Base-by-base conservation (phyloP, 2,888 invertebrate genomes). In the Clunio marinus region DNA sequence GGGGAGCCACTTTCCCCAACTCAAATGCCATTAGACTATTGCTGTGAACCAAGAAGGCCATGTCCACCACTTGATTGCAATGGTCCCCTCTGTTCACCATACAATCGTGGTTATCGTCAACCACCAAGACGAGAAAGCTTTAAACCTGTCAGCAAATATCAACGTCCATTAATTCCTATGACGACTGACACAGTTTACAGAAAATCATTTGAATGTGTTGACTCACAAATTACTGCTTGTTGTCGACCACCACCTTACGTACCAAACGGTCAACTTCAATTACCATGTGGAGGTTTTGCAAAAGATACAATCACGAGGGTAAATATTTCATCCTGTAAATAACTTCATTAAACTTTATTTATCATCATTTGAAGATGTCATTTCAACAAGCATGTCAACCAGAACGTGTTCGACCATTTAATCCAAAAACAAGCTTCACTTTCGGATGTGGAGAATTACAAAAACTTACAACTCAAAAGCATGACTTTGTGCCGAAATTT, bases 391-490 rank as follows among this genome's bases (percentile, higher is more conserved):
- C 84, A 71, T 82, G 80, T 1, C 77, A 80, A 22, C 78, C 81
- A 15, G 75, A 79, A 69, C 84, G 85, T 24, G 81, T 84, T 1
- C 76, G 76, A 37, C 76, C 85, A 1, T 83, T 86, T 71, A 79
- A 83, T 0, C 87, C 86, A 1, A 83, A 83, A 69, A 81, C 83
- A 76, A 84, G 84, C 76, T 85, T 84, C 75, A 80, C 85, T 73
- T 80, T 83, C 73, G 84, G 86, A 0, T 83, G 83, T 67, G 83
- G 83, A 0, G 87, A 88, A n/a, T 85, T 89, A 81, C 86, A 88
- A 77, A 84, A 84, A 71, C 77, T 86, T 70, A 89, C 89, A 1
- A 89, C 88, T 0, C 85, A 87, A 71, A 86, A 87, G 45, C 87
- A 87, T 75, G 88, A 89, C 79, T 89, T 81, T 74, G 85, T 86